Percentiles rank a stretch among this genome's conserved stretches.
Evolutionary conservation across 2,113 vertebrate genomes (phyloP).

Genomic region (Onychostruthus taczanowskii): DNA sequence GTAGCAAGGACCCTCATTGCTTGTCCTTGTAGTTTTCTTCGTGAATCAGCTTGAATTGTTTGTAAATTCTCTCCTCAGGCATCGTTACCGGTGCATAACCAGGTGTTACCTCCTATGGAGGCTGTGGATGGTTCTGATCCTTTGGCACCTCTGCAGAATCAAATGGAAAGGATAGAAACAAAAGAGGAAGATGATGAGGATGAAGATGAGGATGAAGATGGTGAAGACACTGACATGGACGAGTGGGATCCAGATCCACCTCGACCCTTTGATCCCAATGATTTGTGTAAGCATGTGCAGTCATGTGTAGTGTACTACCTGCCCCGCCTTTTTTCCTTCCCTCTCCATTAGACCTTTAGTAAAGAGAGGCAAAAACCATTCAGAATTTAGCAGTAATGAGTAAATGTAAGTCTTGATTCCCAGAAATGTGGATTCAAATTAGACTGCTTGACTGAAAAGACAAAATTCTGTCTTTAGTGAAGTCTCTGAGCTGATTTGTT

Average conservation of each 20-base stretch:
- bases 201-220: conserved; percentile 85
- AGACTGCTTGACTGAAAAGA: not conserved
- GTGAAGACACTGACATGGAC: conserved; percentile 89
- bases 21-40: not conserved
- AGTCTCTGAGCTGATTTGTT: not conserved
- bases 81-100: conserved; percentile 80
- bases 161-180: conserved; percentile 85
- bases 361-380: not conserved
- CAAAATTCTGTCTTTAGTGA: not conserved
- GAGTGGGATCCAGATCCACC: conserved; percentile 90
- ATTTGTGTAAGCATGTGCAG: conserved; percentile 83
- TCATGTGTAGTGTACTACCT: not conserved
- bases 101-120: conserved; percentile 83
- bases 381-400: not conserved
- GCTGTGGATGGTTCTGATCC: conserved; percentile 82
- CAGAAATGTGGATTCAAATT: not conserved
- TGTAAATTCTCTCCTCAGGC: conserved; percentile 65
- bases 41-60: not conserved
- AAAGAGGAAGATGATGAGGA: conserved; percentile 92
- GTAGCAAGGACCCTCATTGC: not conserved
- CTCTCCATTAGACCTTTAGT: not conserved
- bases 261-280: conserved; percentile 89
- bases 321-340: not conserved
- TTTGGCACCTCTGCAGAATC: conserved; percentile 80
- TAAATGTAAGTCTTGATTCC: not conserved